Base-by-base conservation (phyloP, 1,140 invertebrate species). In the Chironomus striatipennis region DNA sequence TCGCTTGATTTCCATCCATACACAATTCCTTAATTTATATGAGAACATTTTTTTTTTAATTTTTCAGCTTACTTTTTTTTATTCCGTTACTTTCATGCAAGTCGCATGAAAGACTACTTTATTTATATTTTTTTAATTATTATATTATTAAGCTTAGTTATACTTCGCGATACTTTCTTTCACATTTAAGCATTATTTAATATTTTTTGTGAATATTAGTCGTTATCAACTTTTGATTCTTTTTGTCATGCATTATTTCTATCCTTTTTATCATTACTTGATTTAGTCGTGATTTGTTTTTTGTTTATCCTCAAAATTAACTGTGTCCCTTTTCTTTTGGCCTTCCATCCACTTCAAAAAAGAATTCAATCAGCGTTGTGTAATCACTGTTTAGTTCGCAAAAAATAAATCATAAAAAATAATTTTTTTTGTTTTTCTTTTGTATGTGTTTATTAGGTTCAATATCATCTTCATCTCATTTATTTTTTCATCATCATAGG, bases 331-430 rank as follows among this genome's bases (percentile, higher is more conserved):
- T 57, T 57, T 57, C 5, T 57, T n/a, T 5, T n/a, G 47, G 47
- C 15, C n/a, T 1, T 57, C 47, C 47, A 57, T 57, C 47, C 47
- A 57, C 47, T 57, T 57, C 47, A 57, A 57, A 57, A 57, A 57
- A 57, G 47, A 57, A 57, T 57, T 57, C 15, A 57, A 57, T 57
- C n/a, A 57, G 47, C 24, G 24, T 34, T 34, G 24, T 34, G 24
- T 34, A 57, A 57, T 57, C 47, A 57, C 47, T 15, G 24, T 57
- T 15, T 47, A 47, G 9, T 47, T 57, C 47, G 12, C 47, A 57
- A n/a, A 57, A n/a, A n/a, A 57, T 57, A 57, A 57, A 57, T 57
- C 47, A 57, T 57, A 57, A 57, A 34, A 34, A 12, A 57, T 57
- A n/a, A 57, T 57, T 57, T n/a, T 57, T n/a, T 57, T n/a, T 57